phyloP scores from a whole-genome alignment of 2,797 vertebrate genomes.

The Brachyrhaphis roseni region DNA sequence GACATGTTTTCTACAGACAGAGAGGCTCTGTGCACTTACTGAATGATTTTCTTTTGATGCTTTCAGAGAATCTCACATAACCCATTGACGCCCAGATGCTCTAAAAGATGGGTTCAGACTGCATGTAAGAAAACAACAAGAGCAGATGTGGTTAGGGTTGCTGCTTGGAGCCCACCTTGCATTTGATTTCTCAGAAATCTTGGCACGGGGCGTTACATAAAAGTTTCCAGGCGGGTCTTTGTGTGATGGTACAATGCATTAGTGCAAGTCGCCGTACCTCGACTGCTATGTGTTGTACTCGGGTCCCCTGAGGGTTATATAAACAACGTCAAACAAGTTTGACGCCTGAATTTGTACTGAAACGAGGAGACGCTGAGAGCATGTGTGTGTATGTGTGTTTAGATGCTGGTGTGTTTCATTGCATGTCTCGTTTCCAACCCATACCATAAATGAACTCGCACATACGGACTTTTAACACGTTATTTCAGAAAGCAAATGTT shows the following conservation, averaged over 20 bases:
- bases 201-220: conserved; percentile 34
- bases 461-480: conserved; percentile 4
- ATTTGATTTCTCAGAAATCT: conserved; percentile 1
- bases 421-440: background rate
- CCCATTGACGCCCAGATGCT: background rate
- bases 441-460: conserved; percentile 2
- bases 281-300: conserved; percentile 40
- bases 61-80: background rate
- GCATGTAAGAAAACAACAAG: conserved; percentile 4
- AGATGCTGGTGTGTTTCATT: conserved; percentile 15
- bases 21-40: background rate
- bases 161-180: conserved; percentile 13
- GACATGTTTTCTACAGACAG: background rate
- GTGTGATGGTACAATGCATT: conserved; percentile 40
- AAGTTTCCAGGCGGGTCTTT: conserved; percentile 31
- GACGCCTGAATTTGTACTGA: conserved; percentile 39
- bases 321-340: conserved; percentile 48
- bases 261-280: conserved; percentile 42
- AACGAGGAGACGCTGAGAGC: background rate
- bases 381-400: conserved; percentile 5
- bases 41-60: background rate
- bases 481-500: background rate
- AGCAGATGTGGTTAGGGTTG: conserved; percentile 23
- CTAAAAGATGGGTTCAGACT: background rate
- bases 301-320: conserved; percentile 63